Conservation (phyloP, 2,888 invertebrate genomes). For the Pinctada fucata region DNA sequence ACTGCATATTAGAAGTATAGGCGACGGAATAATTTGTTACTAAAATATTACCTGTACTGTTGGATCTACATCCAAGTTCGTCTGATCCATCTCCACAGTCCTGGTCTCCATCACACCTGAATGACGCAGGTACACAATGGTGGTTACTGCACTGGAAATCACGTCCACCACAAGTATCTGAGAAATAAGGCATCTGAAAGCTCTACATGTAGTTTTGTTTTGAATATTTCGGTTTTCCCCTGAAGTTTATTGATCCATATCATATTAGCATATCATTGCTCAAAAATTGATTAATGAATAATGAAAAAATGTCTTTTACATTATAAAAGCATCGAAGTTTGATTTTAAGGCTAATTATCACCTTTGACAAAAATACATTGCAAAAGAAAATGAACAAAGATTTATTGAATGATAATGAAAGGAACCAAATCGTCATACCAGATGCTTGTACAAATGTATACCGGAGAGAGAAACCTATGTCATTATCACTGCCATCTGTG, state of each 20-base stretch:
- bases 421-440: not conserved
- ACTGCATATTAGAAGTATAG: too few relatives aligned
- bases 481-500: conserved; percentile 24
- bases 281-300: too few relatives aligned
- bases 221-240: too few relatives aligned
- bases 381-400: not conserved
- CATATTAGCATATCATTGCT: too few relatives aligned
- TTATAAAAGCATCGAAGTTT: not conserved
- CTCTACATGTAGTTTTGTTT: too few relatives aligned
- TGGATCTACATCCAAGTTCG: conserved; percentile 4
- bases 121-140: conserved; percentile 21
- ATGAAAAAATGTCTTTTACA: not conserved
- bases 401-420: too few relatives aligned
- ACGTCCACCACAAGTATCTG: conserved; percentile 26
- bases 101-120: conserved; percentile 31
- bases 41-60: not conserved
- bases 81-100: conserved; percentile 31
- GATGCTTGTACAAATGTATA: conserved; percentile 26
- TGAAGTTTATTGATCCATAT: too few relatives aligned
- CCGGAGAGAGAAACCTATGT: conserved; percentile 18
- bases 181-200: not conserved
- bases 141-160: conserved; percentile 31
- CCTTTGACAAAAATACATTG: not conserved
- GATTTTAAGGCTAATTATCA: too few relatives aligned
- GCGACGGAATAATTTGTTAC: too few relatives aligned